Conservation (phyloP, 2,888 invertebrate species). For the Trichogramma dendrolimi region DNA sequence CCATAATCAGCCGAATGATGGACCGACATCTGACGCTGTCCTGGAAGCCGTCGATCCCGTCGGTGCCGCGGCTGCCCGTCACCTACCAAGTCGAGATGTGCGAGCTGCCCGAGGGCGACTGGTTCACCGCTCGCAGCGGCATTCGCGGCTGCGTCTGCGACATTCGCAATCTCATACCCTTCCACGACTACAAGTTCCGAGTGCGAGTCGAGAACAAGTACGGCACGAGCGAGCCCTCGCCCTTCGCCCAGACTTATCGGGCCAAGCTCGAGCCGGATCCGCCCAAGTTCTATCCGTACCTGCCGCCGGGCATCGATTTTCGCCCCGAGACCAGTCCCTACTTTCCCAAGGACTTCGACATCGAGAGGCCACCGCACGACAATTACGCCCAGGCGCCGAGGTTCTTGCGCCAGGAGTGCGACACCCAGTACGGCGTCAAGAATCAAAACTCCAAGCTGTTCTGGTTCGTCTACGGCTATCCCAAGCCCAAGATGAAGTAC, state of each 20-base stretch:
- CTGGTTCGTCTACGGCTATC: constrained; percentile 95
- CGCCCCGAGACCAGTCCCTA: constrained; percentile 80
- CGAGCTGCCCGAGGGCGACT: constrained; percentile 85
- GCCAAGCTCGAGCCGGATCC: constrained; percentile 74
- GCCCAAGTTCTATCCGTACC: constrained; percentile 73
- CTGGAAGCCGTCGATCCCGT: constrained; percentile 90
- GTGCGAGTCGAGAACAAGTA: constrained; percentile 94
- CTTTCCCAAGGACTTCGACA: constrained; percentile 89
- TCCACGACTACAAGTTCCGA: constrained; percentile 92
- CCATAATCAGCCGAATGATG: constrained; percentile 89
- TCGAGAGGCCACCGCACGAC: constrained; percentile 81
- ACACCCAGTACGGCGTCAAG: constrained; percentile 87
- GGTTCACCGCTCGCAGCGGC: constrained; percentile 83
- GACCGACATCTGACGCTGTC: constrained; percentile 83
- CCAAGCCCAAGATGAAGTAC: constrained; percentile 89
- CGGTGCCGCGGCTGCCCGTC: constrained; percentile 81
- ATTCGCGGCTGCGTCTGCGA: constrained; percentile 87
- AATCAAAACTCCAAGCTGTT: constrained; percentile 85
- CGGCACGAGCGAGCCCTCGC: constrained; percentile 94
- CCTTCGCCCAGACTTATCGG: constrained; percentile 77
- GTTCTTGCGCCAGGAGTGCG: constrained; percentile 82
- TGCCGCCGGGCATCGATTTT: constrained; percentile 77
- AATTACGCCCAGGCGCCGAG: constrained; percentile 78
- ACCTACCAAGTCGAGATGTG: constrained; percentile 95
- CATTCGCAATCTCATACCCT: constrained; percentile 83